These are phyloP conservation scores for Tinea pellionella DNA, from an alignment of 2,888 invertebrate genomes.

Conservation along the genomic window DNA sequence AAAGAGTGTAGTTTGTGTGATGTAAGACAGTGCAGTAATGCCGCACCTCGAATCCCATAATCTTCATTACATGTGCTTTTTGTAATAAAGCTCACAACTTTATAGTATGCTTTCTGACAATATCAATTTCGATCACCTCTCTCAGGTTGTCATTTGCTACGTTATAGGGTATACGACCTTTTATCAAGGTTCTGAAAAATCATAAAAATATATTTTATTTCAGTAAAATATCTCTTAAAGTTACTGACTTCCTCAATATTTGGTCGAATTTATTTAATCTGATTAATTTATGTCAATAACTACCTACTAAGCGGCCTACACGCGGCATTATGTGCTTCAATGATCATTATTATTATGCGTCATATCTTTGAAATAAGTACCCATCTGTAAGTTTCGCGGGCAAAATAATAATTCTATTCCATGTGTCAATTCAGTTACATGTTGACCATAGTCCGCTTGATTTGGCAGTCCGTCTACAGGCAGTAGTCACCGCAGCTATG, in stretches of 20 bases:
- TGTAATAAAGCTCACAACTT: slow-evolving; percentile 32
- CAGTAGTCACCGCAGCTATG: too few relatives aligned
- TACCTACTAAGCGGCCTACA: slow-evolving; percentile 7
- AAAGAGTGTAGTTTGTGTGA: slow-evolving; percentile 37
- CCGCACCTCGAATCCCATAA: slow-evolving; percentile 26
- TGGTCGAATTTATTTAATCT: background rate
- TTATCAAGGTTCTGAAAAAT: slow-evolving; percentile 23
- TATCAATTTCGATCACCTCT: slow-evolving; percentile 26
- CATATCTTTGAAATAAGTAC: background rate
- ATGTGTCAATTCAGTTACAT: too few relatives aligned
- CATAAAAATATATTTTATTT: slow-evolving; percentile 1
- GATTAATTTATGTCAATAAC: slow-evolving; percentile 4
- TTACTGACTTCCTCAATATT: background rate
- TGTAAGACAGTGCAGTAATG: slow-evolving; percentile 16
- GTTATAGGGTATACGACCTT: slow-evolving; percentile 29
- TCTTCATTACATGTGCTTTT: slow-evolving; percentile 44
- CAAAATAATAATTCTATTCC: too few relatives aligned
- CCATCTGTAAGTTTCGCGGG: too few relatives aligned
- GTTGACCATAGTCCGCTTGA: too few relatives aligned
- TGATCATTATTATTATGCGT: background rate
- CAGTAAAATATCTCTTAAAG: background rate
- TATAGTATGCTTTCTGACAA: slow-evolving; percentile 17
- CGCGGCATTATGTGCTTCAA: background rate
- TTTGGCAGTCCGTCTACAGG: too few relatives aligned
- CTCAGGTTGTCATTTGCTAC: slow-evolving; percentile 21